Percentiles rank a stretch among this genome's conserved stretches.
phyloP scores from a whole-genome alignment of 1,140 invertebrate species.

The Sesamia nonagrioides region DNA sequence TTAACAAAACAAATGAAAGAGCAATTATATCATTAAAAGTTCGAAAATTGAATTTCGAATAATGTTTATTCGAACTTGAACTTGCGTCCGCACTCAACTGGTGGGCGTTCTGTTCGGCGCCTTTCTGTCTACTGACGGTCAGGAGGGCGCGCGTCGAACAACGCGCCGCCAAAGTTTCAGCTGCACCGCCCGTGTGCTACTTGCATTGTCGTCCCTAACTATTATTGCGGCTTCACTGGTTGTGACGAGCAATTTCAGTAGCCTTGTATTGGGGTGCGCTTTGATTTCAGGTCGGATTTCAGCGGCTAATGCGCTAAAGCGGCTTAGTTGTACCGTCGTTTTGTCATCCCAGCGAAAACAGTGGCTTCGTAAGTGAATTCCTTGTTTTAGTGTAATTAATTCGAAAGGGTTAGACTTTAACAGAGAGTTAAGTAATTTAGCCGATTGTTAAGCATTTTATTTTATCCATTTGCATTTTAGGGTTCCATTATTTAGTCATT shows the following conservation, averaged over 20 bases:
- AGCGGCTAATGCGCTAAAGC: neutral
- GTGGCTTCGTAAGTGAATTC: neutral
- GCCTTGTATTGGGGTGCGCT: slow-evolving; percentile 9
- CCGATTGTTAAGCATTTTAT: too few relatives aligned
- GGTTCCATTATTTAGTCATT: too few relatives aligned
- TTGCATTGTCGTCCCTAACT: slow-evolving; percentile 31
- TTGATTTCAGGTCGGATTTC: neutral
- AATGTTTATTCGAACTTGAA: slow-evolving; percentile 65
- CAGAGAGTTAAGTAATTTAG: too few relatives aligned
- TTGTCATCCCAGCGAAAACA: neutral
- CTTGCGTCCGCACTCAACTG: slow-evolving; percentile 64
- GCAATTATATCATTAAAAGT: neutral
- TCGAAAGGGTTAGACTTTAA: neutral
- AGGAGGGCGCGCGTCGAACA: slow-evolving; percentile 49
- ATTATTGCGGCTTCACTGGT: slow-evolving; percentile 27
- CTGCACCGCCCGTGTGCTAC: slow-evolving; percentile 23
- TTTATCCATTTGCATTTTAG: too few relatives aligned
- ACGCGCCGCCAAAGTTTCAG: slow-evolving; percentile 18
- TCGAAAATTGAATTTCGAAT: slow-evolving; percentile 2
- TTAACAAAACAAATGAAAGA: neutral
- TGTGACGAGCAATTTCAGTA: slow-evolving; percentile 12
- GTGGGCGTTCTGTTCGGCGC: slow-evolving; percentile 70
- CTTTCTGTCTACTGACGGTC: slow-evolving; percentile 70
- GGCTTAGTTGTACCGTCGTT: neutral
- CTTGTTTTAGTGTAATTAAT: neutral